phyloP scores from a whole-genome alignment of 2,113 vertebrate species.

The Mola mola region DNA sequence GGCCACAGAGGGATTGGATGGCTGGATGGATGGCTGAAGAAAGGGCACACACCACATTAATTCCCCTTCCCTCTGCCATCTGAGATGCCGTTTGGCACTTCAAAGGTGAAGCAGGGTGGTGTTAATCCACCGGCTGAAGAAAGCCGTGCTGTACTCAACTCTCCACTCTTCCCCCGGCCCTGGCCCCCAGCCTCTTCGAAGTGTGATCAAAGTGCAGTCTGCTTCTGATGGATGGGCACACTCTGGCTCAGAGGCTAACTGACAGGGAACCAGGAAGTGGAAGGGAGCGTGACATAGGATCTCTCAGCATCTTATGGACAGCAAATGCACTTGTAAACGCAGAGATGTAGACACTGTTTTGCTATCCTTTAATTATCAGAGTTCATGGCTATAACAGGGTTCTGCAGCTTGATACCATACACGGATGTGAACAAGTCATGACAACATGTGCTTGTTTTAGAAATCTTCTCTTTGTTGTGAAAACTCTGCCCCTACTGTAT shows the following conservation, averaged over 20 bases:
- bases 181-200: constrained; percentile 70
- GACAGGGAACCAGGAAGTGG: constrained; percentile 70
- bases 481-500: not conserved
- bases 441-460: not conserved
- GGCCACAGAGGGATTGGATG: constrained; percentile 21
- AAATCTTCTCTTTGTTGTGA: not conserved
- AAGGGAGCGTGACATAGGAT: constrained; percentile 54
- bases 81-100: constrained; percentile 72
- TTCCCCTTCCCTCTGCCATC: constrained; percentile 65
- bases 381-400: not conserved
- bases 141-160: constrained; percentile 26
- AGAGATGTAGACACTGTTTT: not conserved
- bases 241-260: constrained; percentile 46
- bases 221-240: constrained; percentile 73
- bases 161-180: constrained; percentile 32
- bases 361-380: constrained; percentile 8
- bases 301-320: constrained; percentile 10
- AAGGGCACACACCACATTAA: constrained; percentile 63
- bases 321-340: not conserved
- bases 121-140: constrained; percentile 64
- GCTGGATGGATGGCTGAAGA: constrained; percentile 34
- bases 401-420: constrained; percentile 7
- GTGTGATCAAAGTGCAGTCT: constrained; percentile 78
- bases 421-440: not conserved
- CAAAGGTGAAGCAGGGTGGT: constrained; percentile 70